A percentile compares a stretch with the other conserved stretches of the same genome.
These are phyloP conservation scores for Drosophila subquinaria DNA, from an alignment of 2,888 invertebrate genomes.

Conservation along the genomic window DNA sequence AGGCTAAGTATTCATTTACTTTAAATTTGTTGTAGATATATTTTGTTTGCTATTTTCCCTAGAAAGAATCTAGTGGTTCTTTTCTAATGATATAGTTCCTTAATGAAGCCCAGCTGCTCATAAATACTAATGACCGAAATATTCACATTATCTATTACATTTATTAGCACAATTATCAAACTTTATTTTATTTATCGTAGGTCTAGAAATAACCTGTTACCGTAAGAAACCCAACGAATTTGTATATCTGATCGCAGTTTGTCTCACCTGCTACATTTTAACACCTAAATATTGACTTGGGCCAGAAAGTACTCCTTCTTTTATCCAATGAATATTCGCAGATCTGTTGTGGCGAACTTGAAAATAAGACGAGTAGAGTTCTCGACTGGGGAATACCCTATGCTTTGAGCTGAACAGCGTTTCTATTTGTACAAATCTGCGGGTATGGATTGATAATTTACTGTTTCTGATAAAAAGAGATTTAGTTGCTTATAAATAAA, in stretches of 20 bases:
- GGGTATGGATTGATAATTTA: too few species aligned
- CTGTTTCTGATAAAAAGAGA: too few species aligned
- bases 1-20: too few species aligned
- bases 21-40: too few species aligned
- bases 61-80: too few species aligned
- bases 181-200: slow-evolving; percentile 15
- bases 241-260: not conserved
- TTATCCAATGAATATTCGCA: not conserved
- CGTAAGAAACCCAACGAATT: not conserved
- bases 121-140: slow-evolving; percentile 22
- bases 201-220: slow-evolving; percentile 54
- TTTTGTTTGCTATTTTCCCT: too few species aligned
- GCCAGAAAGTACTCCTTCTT: not conserved
- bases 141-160: slow-evolving; percentile 18
- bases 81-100: too few species aligned
- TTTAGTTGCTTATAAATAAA: too few species aligned
- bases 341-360: not conserved
- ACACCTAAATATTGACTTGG: slow-evolving; percentile 40
- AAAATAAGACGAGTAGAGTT: not conserved
- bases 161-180: slow-evolving; percentile 44
- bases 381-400: not conserved
- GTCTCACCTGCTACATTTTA: slow-evolving; percentile 34
- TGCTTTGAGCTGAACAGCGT: not conserved
- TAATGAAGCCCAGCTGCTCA: slow-evolving; percentile 3
- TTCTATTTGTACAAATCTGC: too few species aligned